These are phyloP conservation scores for Mayetiola destructor DNA, from an alignment of 2,888 invertebrate species.

Conservation along the genomic window DNA sequence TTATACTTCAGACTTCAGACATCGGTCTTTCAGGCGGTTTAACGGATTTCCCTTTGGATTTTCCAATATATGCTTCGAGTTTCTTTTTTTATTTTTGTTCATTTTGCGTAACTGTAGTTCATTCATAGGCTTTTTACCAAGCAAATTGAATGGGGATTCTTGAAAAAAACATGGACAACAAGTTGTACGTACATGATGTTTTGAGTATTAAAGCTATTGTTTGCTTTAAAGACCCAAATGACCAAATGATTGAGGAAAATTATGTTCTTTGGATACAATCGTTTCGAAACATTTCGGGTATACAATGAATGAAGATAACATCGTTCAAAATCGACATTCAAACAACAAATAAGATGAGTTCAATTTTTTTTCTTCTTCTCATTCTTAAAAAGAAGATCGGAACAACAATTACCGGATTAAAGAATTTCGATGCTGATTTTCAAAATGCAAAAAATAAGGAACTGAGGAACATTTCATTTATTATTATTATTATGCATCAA, in stretches of 20 bases:
- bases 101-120: not conserved
- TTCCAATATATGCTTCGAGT: too few species aligned
- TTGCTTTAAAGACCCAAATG: too few species aligned
- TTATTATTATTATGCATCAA: not conserved
- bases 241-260: not conserved
- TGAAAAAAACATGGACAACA: not conserved
- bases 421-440: not conserved
- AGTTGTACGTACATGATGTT: too few species aligned
- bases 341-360: not conserved
- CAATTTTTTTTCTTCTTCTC: too few species aligned
- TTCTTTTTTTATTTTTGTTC: not conserved
- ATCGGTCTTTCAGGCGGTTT: not conserved
- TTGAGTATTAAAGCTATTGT: too few species aligned
- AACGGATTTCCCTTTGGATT: too few species aligned
- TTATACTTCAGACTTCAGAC: not conserved
- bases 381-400: not conserved
- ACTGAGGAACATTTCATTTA: not conserved
- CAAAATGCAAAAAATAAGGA: not conserved
- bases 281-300: not conserved
- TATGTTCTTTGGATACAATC: not conserved
- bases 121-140: not conserved
- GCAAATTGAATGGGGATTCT: not conserved
- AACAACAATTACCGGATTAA: constrained; percentile 10
- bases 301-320: not conserved
- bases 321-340: too few species aligned